Percentiles rank a stretch among this genome's conserved stretches.
Conservation (phyloP, 2,797 vertebrate genomes). For the Linurgus olivaceus region DNA sequence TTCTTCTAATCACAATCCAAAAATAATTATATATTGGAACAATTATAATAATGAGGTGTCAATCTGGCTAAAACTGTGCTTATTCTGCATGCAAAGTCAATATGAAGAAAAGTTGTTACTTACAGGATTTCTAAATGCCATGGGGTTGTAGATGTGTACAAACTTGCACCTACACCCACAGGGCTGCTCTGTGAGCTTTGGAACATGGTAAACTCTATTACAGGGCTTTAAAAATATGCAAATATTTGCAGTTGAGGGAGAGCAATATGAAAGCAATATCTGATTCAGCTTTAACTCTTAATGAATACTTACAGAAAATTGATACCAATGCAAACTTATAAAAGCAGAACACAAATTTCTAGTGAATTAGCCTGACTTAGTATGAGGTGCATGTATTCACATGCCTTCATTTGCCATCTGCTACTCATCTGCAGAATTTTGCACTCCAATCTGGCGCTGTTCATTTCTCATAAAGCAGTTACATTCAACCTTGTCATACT, state of each 20-base stretch:
- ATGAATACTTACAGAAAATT: background rate
- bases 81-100: background rate
- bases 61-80: background rate
- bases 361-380: background rate
- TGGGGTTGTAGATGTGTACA: background rate
- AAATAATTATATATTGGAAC: background rate
- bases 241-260: background rate
- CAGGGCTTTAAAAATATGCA: background rate
- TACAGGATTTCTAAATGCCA: background rate
- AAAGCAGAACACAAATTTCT: background rate
- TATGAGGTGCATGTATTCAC: constrained; percentile 10
- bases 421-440: constrained; percentile 34
- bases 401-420: constrained; percentile 60
- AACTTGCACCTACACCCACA: background rate
- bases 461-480: background rate
- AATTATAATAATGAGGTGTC: background rate
- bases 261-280: background rate
- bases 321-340: background rate
- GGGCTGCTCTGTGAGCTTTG: background rate
- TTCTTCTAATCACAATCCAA: background rate
- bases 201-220: background rate
- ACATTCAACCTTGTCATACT: background rate
- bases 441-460: constrained; percentile 15
- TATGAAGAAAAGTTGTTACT: background rate
- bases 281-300: constrained; percentile 10